Evolutionary conservation across 2,888 invertebrate genomes (phyloP).

Genomic region (Harpalus rubripes): DNA sequence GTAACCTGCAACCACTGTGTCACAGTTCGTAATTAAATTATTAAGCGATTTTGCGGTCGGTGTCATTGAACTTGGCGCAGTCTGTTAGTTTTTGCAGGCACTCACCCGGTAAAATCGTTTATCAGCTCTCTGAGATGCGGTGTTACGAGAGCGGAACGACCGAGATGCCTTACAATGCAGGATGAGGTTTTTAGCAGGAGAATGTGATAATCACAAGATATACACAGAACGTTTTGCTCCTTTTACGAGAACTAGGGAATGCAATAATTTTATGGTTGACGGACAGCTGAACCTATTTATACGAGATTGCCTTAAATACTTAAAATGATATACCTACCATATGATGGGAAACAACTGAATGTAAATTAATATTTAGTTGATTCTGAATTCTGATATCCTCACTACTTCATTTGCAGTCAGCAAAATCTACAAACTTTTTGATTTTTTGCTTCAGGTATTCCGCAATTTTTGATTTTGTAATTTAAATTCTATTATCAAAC

Average conservation of each 20-base stretch:
- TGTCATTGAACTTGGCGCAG: slow-evolving; percentile 59
- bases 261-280: too few relatives aligned
- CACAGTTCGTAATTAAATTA: slow-evolving; percentile 60
- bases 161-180: slow-evolving; percentile 2
- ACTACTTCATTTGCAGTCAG: too few relatives aligned
- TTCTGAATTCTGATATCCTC: too few relatives aligned
- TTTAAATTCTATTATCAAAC: too few relatives aligned
- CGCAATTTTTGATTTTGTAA: too few relatives aligned
- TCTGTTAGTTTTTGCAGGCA: slow-evolving; percentile 30
- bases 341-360: too few relatives aligned
- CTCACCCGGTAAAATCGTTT: slow-evolving; percentile 48
- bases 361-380: too few relatives aligned
- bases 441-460: too few relatives aligned
- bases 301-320: too few relatives aligned
- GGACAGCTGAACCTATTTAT: too few relatives aligned
- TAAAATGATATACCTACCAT: too few relatives aligned
- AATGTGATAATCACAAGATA: slow-evolving; percentile 3
- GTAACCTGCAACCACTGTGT: slow-evolving; percentile 22
- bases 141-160: slow-evolving; percentile 53
- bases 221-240: neutral
- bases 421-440: too few relatives aligned
- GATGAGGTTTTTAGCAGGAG: neutral
- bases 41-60: slow-evolving; percentile 58
- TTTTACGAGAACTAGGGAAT: neutral
- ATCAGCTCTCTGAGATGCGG: slow-evolving; percentile 31